Evolutionary conservation across 2,113 vertebrate species (phyloP), one percentile per base, ranked within the genome.

Genomic region (Archilochus colubris): DNA sequence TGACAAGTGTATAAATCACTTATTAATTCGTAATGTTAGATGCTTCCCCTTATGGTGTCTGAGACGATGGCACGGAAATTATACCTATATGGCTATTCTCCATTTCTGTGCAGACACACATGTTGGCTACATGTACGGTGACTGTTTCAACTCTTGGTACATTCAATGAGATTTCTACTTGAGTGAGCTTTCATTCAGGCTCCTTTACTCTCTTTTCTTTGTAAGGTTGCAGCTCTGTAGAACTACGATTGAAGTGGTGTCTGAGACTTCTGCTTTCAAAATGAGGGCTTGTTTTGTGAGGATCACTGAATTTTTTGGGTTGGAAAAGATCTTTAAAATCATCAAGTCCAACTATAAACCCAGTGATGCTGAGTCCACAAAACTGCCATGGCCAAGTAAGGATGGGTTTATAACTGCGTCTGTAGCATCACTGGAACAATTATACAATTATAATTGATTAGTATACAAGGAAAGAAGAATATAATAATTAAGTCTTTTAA

Each of bases 1-100:
- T 88, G 94, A 93, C 96, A 95, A 91, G 68, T 6, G 10, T 82
- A 86, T 97, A 95, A 96, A 97, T 97, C 93, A 91, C 68, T 80
- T 66, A 79, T 64, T 85, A 87, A 77, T 96, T 94, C 89, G 73
- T 88, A 82, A 79, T 48, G 50, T 63, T 74, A 78, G 53, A 63
- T 85, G 58, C 86, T 93, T 92, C 85, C 58, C 28, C 44, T 43
- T 46, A 14, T 0, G 1, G 22, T 6, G 17, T 59, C 80, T 66
- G 79, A 79, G 82, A 20, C 58, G 31, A 58, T 85, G 84, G 80
- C 68, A 68, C 5, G 0, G 78, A 30, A 27, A 86, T 40, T 48
- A 54, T 61, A 8, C 3, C 53, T 50, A 30, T 4, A 21, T 66
- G 73, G 12, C 48, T 69, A 1, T 14, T 14, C 14, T 22, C 28